Evolutionary conservation across 2,797 vertebrate species (phyloP).

Genomic region (Cetoscarus ocellatus): DNA sequence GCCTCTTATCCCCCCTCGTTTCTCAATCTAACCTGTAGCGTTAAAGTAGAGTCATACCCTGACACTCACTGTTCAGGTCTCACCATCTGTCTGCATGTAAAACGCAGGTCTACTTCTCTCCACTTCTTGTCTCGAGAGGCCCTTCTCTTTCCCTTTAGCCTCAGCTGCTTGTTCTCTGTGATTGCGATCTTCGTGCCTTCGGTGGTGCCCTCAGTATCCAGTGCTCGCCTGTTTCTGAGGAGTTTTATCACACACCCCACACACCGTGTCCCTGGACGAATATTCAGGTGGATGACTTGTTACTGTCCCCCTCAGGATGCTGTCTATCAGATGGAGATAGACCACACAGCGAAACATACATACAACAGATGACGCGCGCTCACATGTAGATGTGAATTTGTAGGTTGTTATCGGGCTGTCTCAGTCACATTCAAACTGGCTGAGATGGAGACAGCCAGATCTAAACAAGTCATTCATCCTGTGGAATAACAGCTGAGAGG

Average conservation of each 20-base stretch:
- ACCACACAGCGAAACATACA: slow-evolving; percentile 14
- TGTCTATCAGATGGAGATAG: slow-evolving; percentile 47
- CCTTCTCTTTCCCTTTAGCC: slow-evolving; percentile 45
- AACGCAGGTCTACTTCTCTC: slow-evolving; percentile 53
- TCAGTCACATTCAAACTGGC: slow-evolving; percentile 22
- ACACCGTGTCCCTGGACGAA: slow-evolving; percentile 45
- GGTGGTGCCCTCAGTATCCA: slow-evolving; percentile 40
- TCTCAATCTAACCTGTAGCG: slow-evolving; percentile 36
- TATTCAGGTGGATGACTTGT: slow-evolving; percentile 62
- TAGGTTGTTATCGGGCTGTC: slow-evolving; percentile 25
- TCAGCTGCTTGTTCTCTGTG: slow-evolving; percentile 54
- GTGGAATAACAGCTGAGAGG: slow-evolving; percentile 34
- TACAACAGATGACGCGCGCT: slow-evolving; percentile 1
- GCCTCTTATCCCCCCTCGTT: slow-evolving; percentile 39
- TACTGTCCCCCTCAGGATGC: slow-evolving; percentile 40
- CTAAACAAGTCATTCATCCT: slow-evolving; percentile 39
- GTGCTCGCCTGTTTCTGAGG: slow-evolving; percentile 20
- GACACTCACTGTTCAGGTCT: slow-evolving; percentile 29
- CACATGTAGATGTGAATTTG: slow-evolving; percentile 22
- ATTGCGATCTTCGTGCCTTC: slow-evolving; percentile 69
- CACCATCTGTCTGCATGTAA: slow-evolving; percentile 50
- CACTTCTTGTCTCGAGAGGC: slow-evolving; percentile 71
- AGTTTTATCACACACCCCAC: slow-evolving; percentile 53
- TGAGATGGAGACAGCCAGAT: slow-evolving; percentile 37
- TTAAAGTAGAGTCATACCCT: slow-evolving; percentile 41